phyloP scores from a whole-genome alignment of 2,888 invertebrate genomes.

The Volucella inflata region DNA sequence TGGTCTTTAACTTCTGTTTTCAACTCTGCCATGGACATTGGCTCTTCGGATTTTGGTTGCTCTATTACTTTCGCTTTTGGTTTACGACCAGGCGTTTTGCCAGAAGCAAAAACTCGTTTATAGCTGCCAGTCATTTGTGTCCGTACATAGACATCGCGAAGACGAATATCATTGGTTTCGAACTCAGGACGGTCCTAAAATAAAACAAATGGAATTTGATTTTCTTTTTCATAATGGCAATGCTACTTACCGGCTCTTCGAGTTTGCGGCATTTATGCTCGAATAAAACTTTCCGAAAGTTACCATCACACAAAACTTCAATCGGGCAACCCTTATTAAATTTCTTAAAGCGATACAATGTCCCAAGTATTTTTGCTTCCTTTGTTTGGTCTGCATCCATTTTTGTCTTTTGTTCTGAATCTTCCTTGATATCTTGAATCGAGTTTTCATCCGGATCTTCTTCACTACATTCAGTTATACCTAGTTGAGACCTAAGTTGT shows the following conservation, averaged over 20 bases:
- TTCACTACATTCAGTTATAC: constrained; percentile 84
- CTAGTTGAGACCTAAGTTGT: constrained; percentile 88
- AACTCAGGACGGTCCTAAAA: constrained; percentile 89
- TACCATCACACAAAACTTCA: constrained; percentile 78
- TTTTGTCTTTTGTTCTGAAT: constrained; percentile 39
- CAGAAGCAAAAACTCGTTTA: constrained; percentile 77
- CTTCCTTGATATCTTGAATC: not conserved
- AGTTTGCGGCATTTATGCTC: constrained; percentile 89
- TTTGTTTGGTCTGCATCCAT: constrained; percentile 68
- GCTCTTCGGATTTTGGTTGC: constrained; percentile 20
- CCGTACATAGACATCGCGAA: constrained; percentile 86
- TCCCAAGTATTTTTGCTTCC: constrained; percentile 64
- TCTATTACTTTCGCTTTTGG: constrained; percentile 78
- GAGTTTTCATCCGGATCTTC: constrained; percentile 81
- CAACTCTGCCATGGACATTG: not conserved
- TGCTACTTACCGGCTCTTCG: constrained; percentile 87
- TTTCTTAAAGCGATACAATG: constrained; percentile 63
- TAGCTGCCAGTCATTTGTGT: constrained; percentile 82
- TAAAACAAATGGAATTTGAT: constrained; percentile 21
- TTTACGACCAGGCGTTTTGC: constrained; percentile 80
- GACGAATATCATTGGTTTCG: constrained; percentile 89
- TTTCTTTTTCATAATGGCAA: not conserved
- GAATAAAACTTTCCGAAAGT: constrained; percentile 87
- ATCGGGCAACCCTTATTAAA: constrained; percentile 35
- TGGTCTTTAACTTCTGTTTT: constrained; percentile 58